phyloP scores from a whole-genome alignment of 2,113 vertebrate species.

The Plestiodon gilberti region DNA sequence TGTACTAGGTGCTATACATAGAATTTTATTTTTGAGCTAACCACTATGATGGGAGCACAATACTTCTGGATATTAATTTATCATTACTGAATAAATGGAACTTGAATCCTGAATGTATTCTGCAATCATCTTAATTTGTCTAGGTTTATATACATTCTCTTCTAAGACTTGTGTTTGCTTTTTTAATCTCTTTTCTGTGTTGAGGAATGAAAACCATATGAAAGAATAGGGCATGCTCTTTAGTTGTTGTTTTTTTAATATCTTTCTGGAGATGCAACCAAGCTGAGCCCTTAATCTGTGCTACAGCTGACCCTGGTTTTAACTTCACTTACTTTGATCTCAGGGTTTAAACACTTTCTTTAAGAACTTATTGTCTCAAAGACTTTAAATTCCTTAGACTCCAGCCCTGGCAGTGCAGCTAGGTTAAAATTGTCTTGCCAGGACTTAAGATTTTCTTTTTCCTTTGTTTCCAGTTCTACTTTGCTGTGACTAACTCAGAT shows the following conservation, averaged over 20 bases:
- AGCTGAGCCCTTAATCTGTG: background rate
- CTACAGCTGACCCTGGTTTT: background rate
- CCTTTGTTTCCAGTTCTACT: background rate
- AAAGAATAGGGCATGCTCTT: background rate
- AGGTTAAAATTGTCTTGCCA: slow-evolving; percentile 17
- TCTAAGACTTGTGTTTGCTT: background rate
- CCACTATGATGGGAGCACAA: background rate
- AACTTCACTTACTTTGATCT: slow-evolving; percentile 4
- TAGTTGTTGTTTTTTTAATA: background rate
- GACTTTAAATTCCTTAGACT: slow-evolving; percentile 33
- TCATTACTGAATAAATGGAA: background rate
- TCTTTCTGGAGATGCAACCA: slow-evolving; percentile 19
- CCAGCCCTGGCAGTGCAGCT: background rate
- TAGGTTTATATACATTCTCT: slow-evolving; percentile 13
- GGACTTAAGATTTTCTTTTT: slow-evolving; percentile 1
- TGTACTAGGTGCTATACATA: background rate
- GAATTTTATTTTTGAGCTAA: background rate
- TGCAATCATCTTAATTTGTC: slow-evolving; percentile 21
- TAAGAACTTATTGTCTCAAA: slow-evolving; percentile 21
- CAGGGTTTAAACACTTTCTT: slow-evolving; percentile 21
- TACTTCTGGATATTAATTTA: background rate
- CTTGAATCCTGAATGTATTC: background rate
- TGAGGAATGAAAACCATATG: slow-evolving; percentile 15
- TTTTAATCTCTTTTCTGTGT: slow-evolving; percentile 29
- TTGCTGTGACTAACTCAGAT: background rate